Evolutionary conservation across 2,888 invertebrate species (phyloP), one percentile per base, ranked within the genome.

Genomic region (Xestobium rufovillosum): DNA sequence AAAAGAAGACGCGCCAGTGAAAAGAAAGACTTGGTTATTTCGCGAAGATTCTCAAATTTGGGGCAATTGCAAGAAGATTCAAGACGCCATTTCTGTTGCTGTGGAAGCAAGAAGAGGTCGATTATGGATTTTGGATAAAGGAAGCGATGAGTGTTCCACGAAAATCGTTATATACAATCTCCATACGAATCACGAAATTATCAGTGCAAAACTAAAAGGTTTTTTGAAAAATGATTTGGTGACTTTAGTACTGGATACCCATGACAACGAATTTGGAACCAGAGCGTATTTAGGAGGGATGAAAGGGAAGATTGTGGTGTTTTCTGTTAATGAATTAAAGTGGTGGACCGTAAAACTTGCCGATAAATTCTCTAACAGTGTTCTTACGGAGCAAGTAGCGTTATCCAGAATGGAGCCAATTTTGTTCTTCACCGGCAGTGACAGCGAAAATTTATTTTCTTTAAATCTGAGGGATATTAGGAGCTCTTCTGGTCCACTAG

Each of bases 81-180:
- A 65, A 47, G 65, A 66, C 19, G 63, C 60, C 3, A 53, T 64
- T 10, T 61, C 61, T 3, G 34, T 68, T 15, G 66, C 65, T 26
- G 43, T 65, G n/a, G 68, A 70, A 39, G 40, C 42, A 9, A 43
- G 43, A 19, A 57, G 56, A 19, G 61, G 64, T 10, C 60, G 66
- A 43, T 51, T 71, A 11, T 71, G 70, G 69, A 52, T 68, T 30
- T 48, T 71, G 41, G 70, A 70, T 43, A 56, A 56, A 34, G 66
- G 69, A 3, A 59, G 55, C 26, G 37, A 42, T 10, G 43, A 50
- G 13, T 68, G 68, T 44, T 39, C 49, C 1, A 59, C 67, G 1
- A 69, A 68, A 55, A 50, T 71, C 4, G 39, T 68, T 2, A 50
- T 66, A 14, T 67, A 62, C 41, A 66, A 64, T 48, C 48, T 68